A percentile compares a stretch with the other conserved stretches of the same genome.
Evolutionary conservation across 2,113 vertebrate species (phyloP).

Genomic region (Eupsittula cactorum): DNA sequence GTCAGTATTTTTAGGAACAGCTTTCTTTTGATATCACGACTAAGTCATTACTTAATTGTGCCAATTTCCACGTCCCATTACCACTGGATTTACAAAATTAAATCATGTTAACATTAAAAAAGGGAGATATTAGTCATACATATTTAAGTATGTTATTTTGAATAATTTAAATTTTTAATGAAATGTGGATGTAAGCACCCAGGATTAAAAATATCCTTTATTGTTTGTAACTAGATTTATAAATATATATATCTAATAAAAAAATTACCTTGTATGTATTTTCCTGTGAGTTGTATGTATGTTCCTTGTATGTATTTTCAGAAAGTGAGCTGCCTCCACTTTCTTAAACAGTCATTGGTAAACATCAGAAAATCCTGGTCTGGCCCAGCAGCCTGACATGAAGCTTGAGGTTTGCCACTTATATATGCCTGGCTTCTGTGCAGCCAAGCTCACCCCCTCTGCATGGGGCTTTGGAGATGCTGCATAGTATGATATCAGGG

Average conservation of each 20-base stretch:
- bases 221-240: background rate
- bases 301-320: background rate
- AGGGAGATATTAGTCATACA: background rate
- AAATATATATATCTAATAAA: background rate
- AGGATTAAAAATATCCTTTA: background rate
- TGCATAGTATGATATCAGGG: background rate
- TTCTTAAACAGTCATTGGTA: background rate
- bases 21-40: background rate
- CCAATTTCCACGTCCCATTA: background rate
- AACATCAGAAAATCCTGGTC: background rate
- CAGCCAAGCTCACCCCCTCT: accelerated
- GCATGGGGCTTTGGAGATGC: accelerated
- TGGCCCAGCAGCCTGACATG: background rate
- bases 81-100: background rate
- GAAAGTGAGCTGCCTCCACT: background rate
- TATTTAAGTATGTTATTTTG: background rate
- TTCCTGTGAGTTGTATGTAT: background rate
- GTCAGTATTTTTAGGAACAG: background rate
- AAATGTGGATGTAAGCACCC: background rate
- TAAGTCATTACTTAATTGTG: background rate
- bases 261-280: background rate
- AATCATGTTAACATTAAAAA: background rate
- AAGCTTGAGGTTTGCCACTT: background rate
- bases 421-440: accelerated
- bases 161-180: background rate